Percentiles rank a stretch among this genome's conserved stretches.
Conservation (phyloP, 2,113 vertebrate species). For the Solea senegalensis region DNA sequence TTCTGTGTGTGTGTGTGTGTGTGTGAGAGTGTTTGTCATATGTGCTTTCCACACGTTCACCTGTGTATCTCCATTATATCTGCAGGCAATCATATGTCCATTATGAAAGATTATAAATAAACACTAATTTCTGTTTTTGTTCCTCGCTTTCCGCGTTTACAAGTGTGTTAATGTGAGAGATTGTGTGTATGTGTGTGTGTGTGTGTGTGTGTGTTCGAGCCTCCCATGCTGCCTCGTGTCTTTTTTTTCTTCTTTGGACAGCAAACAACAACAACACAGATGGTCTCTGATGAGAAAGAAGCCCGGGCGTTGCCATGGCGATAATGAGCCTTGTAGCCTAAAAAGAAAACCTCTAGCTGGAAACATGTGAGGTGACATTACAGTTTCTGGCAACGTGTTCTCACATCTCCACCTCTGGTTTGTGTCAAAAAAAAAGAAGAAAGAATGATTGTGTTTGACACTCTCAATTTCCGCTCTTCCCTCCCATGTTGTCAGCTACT, state of each 20-base stretch:
- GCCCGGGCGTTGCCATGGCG: conserved; percentile 60
- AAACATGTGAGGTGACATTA: conserved; percentile 48
- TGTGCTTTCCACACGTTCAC: not conserved
- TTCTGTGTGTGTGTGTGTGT: too few species aligned
- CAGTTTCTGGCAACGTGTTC: not conserved
- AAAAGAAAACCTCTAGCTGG: conserved; percentile 36
- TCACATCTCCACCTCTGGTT: not conserved
- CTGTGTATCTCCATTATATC: not conserved
- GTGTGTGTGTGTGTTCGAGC: conserved; percentile 16
- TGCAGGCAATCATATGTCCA: not conserved
- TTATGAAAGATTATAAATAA: not conserved
- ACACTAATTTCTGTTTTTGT: not conserved
- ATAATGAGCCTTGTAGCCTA: conserved; percentile 46
- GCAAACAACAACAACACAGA: conserved; percentile 70
- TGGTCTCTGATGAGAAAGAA: conserved; percentile 67
- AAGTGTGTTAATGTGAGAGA: not conserved
- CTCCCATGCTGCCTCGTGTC: not conserved
- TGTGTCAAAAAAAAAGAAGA: not conserved
- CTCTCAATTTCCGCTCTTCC: not conserved
- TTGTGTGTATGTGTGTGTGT: not conserved
- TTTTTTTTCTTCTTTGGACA: conserved; percentile 55
- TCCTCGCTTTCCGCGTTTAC: too few species aligned
- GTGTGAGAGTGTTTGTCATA: not conserved
- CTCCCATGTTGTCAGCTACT: not conserved
- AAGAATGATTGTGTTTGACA: not conserved